Percentiles rank a stretch among this genome's conserved stretches.
Conservation (phyloP, 2,888 invertebrate species). For the Anthophora plumipes region DNA sequence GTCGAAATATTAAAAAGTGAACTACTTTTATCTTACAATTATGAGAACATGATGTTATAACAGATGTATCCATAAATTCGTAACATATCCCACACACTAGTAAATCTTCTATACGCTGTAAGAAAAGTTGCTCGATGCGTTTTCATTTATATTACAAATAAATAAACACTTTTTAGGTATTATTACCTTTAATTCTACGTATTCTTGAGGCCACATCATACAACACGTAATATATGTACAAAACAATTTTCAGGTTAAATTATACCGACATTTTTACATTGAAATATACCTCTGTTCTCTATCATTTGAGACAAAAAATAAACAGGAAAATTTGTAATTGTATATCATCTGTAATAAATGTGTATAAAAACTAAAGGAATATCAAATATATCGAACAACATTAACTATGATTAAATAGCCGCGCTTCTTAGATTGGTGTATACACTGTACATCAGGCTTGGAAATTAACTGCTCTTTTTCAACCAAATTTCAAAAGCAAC, state of each 20-base stretch:
- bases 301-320: background rate
- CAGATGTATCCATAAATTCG: slow-evolving; percentile 85
- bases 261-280: background rate
- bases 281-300: background rate
- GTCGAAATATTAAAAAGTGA: background rate
- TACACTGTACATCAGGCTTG: background rate
- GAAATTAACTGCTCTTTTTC: no score
- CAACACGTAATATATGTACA: slow-evolving; percentile 1
- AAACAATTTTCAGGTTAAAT: slow-evolving; percentile 36
- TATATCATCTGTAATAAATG: background rate
- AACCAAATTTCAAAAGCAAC: no score
- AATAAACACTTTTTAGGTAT: background rate
- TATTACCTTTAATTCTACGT: slow-evolving; percentile 76
- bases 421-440: background rate
- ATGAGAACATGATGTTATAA: slow-evolving; percentile 85
- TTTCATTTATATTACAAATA: background rate
- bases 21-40: slow-evolving; percentile 83
- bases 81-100: slow-evolving; percentile 86
- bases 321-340: background rate
- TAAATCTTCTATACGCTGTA: slow-evolving; percentile 84
- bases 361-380: background rate
- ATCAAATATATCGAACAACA: background rate
- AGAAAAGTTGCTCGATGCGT: slow-evolving; percentile 36
- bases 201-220: slow-evolving; percentile 77
- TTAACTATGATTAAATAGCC: background rate